A percentile compares a stretch with the other conserved stretches of the same genome.
phyloP scores from a whole-genome alignment of 2,113 vertebrate species.

The Guaruba guarouba region DNA sequence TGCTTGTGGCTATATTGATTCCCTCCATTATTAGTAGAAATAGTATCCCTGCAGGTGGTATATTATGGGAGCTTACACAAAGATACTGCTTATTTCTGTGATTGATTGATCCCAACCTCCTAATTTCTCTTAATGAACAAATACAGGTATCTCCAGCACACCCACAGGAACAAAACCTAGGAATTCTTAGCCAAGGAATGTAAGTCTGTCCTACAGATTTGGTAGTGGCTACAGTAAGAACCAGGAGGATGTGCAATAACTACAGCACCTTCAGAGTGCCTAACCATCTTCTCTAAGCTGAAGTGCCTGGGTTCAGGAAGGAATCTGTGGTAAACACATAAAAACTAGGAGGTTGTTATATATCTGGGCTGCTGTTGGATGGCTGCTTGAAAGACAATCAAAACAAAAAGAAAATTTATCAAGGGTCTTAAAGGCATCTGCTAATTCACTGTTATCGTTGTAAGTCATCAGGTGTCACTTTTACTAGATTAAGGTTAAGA shows the following conservation, averaged over 20 bases:
- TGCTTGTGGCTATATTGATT: neutral
- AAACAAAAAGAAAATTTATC: neutral
- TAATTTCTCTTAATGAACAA: neutral
- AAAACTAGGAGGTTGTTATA: neutral
- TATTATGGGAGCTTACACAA: neutral
- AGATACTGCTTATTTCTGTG: neutral
- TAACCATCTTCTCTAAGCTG: neutral
- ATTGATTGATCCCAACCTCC: neutral
- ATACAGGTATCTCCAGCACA: neutral
- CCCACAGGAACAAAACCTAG: neutral
- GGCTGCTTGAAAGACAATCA: neutral
- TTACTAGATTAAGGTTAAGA: neutral
- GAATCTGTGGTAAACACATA: neutral
- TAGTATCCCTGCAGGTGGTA: neutral
- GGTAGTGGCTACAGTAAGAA: neutral
- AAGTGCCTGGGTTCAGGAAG: neutral
- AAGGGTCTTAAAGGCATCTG: neutral
- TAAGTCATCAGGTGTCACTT: neutral
- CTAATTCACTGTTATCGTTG: neutral
- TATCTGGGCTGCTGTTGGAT: neutral
- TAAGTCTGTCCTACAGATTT: neutral
- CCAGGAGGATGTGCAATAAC: neutral
- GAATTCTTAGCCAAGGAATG: neutral
- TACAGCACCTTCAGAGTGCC: neutral
- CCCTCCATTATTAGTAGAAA: neutral